phyloP scores from a whole-genome alignment of 1,140 invertebrate species.

The Drosophila triauraria region DNA sequence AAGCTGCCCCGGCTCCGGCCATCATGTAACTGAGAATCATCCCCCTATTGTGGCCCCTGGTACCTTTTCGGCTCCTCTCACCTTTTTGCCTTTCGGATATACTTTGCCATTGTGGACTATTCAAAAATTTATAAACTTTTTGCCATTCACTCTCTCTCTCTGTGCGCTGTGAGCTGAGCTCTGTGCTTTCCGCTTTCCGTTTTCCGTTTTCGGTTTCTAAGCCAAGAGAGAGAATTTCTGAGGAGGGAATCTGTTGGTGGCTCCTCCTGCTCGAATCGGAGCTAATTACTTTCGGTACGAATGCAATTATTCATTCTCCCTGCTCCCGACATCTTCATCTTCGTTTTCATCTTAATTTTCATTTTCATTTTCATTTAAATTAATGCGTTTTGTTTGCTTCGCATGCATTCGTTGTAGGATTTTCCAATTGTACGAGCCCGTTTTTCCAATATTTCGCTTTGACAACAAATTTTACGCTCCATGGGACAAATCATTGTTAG shows the following conservation, averaged over 20 bases:
- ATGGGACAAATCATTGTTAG: constrained; percentile 40
- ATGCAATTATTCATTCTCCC: constrained; percentile 15
- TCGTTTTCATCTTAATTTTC: neutral
- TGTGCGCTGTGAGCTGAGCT: constrained; percentile 1
- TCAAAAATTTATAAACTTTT: constrained; percentile 74
- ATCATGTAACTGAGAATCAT: constrained; percentile 17
- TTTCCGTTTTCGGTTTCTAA: constrained; percentile 13
- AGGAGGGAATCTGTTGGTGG: neutral
- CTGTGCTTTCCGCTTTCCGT: constrained; percentile 1
- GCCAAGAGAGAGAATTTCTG: constrained; percentile 30
- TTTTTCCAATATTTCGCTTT: constrained; percentile 34
- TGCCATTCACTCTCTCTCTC: constrained; percentile 26
- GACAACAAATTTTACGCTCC: constrained; percentile 47
- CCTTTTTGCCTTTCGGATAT: constrained; percentile 40
- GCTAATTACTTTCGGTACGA: constrained; percentile 40
- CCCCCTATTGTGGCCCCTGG: constrained; percentile 6
- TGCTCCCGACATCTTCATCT: constrained; percentile 47
- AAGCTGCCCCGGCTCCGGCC: constrained; percentile 55
- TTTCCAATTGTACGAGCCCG: neutral
- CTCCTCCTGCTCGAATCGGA: neutral
- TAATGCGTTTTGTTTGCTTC: constrained; percentile 11
- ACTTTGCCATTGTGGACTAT: constrained; percentile 56
- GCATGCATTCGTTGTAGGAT: neutral
- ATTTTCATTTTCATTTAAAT: neutral
- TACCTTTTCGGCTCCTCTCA: constrained; percentile 20